Base-by-base conservation (phyloP, 2,888 invertebrate species). In the Julus scanicus region DNA sequence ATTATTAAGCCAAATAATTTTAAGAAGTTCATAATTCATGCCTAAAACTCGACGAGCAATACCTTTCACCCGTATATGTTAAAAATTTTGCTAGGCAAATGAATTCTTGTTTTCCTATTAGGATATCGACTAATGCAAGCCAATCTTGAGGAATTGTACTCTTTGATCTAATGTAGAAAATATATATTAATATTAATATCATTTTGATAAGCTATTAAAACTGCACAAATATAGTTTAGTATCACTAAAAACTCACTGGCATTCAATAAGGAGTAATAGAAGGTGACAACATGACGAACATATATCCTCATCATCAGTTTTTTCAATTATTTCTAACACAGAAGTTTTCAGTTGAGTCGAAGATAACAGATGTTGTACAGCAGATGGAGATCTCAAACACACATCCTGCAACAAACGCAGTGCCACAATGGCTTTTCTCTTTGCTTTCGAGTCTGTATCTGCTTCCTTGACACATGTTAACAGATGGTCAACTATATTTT, bases 11-110 rank as follows among this genome's bases (percentile, higher is more conserved):
- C 63, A n/a, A 6, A 37, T 83, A 0, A 83, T 6, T 84, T 40
- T 84, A 37, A 37, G 0, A 6, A 84, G 37, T 8, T 40, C 5
- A 4, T 29, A 29, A 37, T 11, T 83, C 4, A 3, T 37, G 5
- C 15, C 17, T 44, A 44, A 84, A 84, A 84, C 13, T 29, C 84
- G 15, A 84, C 20, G n/a, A 84, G 39, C 6, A 6, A 44, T 86
- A 86, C 86, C 53, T 86, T 49, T 86, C 53, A 20, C 86, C 39
- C 20, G 86, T 86, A 6, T 15, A 44, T n/a, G 48, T 37, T 6
- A n/a, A 11, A 53, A 86, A 86, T 53, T 44, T 86, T 44, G 17
- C 49, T 6, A 53, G 2, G 15, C 15, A 44, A 44, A 15, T 49
- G 15, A 53, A 37, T 20, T 86, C 48, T 48, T 29, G 39, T 13